phyloP scores from a whole-genome alignment of 35 echinoderm and acorn worm genomes.

The Ophioderma brevispina region DNA sequence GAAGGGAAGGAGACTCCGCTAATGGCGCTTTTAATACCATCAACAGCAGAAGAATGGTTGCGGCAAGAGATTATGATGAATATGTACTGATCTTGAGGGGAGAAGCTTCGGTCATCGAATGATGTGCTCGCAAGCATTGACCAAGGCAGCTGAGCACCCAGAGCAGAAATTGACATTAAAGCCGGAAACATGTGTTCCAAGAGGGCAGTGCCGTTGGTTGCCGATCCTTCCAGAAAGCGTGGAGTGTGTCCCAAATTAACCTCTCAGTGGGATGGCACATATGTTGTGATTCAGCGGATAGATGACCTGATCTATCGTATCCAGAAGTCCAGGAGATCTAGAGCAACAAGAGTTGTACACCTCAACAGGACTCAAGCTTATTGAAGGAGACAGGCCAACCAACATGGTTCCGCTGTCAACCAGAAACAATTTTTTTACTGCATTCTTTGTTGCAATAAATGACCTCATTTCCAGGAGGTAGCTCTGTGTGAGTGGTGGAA shows the following conservation, averaged over 20 bases:
- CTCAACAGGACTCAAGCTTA: conserved; percentile 27
- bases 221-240: conserved; percentile 11
- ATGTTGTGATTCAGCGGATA: conserved; percentile 3
- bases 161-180: conserved; percentile 29
- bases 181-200: background rate
- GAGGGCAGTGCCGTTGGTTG: conserved; percentile 47
- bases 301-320: conserved; percentile 45
- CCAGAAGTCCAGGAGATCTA: too few species aligned
- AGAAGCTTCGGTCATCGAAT: background rate
- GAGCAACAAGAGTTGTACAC: conserved; percentile 40
- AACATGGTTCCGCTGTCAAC: too few species aligned
- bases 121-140: background rate
- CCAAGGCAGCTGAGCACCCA: background rate
- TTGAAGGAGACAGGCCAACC: conserved; percentile 4
- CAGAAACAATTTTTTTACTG: too few species aligned
- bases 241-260: conserved; percentile 49
- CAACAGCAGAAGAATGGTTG: background rate
- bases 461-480: too few species aligned
- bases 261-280: conserved; percentile 42
- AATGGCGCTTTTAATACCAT: background rate
- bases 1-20: conserved; percentile 34
- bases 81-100: background rate
- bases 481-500: too few species aligned
- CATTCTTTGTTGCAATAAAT: too few species aligned
- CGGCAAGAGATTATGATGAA: background rate